Conservation (phyloP, 1,140 invertebrate species). For the Eulimnadia texana region DNA sequence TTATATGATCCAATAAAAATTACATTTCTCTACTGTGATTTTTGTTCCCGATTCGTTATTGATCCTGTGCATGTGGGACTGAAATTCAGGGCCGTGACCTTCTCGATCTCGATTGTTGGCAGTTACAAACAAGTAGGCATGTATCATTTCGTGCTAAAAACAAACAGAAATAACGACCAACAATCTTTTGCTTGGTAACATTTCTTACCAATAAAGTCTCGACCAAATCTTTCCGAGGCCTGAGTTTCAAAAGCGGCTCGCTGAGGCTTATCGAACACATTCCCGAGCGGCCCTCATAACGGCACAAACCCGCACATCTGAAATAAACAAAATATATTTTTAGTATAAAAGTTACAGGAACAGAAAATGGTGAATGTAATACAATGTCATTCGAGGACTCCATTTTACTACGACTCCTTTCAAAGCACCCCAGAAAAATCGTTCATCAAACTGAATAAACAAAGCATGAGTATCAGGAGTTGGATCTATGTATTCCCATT, state of each 20-base stretch:
- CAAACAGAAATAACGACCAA: slow-evolving; percentile 14
- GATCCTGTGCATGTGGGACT: slow-evolving; percentile 83
- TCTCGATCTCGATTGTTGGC: slow-evolving; percentile 64
- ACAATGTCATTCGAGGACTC: slow-evolving; percentile 89
- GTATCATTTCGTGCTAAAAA: slow-evolving; percentile 95
- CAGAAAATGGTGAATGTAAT: slow-evolving; percentile 23
- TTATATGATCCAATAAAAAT: slow-evolving; percentile 1
- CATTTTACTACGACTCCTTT: slow-evolving; percentile 69
- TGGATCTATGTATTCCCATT: slow-evolving; percentile 75
- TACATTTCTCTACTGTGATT: slow-evolving; percentile 49
- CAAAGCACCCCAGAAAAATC: slow-evolving; percentile 70
- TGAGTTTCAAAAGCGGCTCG: slow-evolving; percentile 72
- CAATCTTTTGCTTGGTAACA: neutral
- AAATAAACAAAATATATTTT: slow-evolving; percentile 18
- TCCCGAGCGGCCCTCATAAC: slow-evolving; percentile 56
- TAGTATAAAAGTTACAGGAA: neutral
- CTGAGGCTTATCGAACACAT: slow-evolving; percentile 73
- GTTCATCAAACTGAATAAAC: slow-evolving; percentile 70
- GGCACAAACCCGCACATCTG: slow-evolving; percentile 67
- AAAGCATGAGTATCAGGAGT: slow-evolving; percentile 76
- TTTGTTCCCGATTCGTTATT: slow-evolving; percentile 74
- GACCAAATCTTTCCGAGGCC: slow-evolving; percentile 82
- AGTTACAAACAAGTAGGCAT: slow-evolving; percentile 87
- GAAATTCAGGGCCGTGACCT: slow-evolving; percentile 89
- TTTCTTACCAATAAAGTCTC: slow-evolving; percentile 81